Conservation (phyloP, 2,113 vertebrate species). For the Columba janthina region DNA sequence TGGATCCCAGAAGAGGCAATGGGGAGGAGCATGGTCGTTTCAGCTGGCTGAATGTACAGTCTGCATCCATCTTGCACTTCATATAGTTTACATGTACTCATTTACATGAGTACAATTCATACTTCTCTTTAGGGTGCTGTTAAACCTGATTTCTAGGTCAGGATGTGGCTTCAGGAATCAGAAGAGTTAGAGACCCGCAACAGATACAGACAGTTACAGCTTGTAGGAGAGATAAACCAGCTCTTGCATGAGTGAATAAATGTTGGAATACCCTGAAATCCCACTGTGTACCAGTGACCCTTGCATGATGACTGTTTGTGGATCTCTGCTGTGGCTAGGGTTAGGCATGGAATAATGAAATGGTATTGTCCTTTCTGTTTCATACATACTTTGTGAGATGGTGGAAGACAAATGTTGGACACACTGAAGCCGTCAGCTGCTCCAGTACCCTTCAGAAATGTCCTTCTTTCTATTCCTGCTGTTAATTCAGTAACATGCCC, state of each 20-base stretch:
- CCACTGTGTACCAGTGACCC: background rate
- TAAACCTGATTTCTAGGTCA: background rate
- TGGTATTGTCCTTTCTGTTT: background rate
- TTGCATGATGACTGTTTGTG: background rate
- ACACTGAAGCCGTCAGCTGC: background rate
- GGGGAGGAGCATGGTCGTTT: background rate
- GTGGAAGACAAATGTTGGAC: slow-evolving; percentile 13
- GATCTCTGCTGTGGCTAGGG: background rate
- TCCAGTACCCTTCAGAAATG: background rate
- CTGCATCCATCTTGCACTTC: background rate
- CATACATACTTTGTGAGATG: background rate
- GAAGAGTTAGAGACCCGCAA: background rate
- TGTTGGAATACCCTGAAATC: background rate
- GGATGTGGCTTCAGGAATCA: background rate
- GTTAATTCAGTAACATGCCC: background rate
- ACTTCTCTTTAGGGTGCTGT: background rate
- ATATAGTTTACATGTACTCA: background rate
- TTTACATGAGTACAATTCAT: background rate
- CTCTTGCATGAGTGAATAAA: background rate
- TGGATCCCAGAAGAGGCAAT: background rate
- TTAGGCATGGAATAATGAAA: background rate
- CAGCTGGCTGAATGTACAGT: background rate
- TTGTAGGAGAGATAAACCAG: background rate
- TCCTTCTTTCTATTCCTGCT: background rate
- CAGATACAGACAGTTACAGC: background rate